phyloP scores from a whole-genome alignment of 2,797 vertebrate species.

The Gastrophryne carolinensis region DNA sequence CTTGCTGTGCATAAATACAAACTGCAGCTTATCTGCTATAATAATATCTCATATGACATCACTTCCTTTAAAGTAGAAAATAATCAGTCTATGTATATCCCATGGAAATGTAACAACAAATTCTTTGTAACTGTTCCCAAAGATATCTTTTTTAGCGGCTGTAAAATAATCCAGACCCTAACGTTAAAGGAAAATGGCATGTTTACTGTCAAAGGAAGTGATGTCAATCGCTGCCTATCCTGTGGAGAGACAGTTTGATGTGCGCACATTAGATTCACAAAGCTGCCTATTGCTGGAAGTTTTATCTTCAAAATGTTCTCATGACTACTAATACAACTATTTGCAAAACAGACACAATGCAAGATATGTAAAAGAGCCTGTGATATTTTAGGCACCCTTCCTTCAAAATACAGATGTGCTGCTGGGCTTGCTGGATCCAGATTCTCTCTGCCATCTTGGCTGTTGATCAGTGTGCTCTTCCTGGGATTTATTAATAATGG shows the following conservation, averaged over 20 bases:
- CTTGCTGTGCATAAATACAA: conserved; percentile 55
- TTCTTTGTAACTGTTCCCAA: conserved; percentile 52
- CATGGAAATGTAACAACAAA: conserved; percentile 46
- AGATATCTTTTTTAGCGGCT: conserved; percentile 47
- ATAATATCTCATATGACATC: conserved; percentile 55
- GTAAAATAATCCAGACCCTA: conserved; percentile 49
- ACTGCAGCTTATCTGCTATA: conserved; percentile 48
- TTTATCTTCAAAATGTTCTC: conserved; percentile 24
- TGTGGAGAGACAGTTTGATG: conserved; percentile 33
- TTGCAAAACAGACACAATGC: conserved; percentile 3
- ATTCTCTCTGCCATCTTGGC: no score
- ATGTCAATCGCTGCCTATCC: conserved; percentile 35
- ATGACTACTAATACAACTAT: conserved; percentile 34
- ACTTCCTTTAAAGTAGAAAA: conserved; percentile 53
- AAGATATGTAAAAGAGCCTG: neutral
- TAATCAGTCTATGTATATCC: conserved; percentile 53
- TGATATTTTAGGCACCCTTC: neutral
- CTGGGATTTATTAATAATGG: no score
- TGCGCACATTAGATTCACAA: conserved; percentile 11
- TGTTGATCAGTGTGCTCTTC: no score
- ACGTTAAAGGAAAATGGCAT: conserved; percentile 42
- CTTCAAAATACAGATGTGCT: neutral
- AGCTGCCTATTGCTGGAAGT: neutral
- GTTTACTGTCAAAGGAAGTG: conserved; percentile 49
- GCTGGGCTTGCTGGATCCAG: no score